Evolutionary conservation across 2,797 vertebrate genomes (phyloP).

Genomic region (Alcedo quadribrachys): DNA sequence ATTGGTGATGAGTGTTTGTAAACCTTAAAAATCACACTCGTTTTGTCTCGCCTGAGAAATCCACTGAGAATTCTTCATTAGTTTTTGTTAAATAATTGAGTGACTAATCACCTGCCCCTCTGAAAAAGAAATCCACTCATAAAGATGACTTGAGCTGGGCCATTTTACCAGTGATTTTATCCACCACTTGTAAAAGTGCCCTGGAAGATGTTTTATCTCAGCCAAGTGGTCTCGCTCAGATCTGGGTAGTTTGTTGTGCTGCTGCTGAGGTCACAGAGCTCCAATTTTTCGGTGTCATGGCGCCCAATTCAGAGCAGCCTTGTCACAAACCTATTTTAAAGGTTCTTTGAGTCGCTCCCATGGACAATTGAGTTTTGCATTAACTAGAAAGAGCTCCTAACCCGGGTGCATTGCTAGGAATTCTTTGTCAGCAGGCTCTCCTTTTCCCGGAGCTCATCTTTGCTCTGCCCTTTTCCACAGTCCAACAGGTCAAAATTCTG

Average conservation of each 20-base stretch:
- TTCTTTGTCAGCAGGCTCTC: neutral
- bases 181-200: neutral
- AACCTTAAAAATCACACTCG: neutral
- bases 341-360: neutral
- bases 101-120: neutral
- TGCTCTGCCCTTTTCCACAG: neutral
- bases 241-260: neutral
- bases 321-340: rapidly evolving
- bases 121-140: neutral
- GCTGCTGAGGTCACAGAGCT: neutral
- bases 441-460: neutral
- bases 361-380: neutral
- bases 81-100: neutral
- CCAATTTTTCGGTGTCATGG: neutral
- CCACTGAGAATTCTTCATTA: neutral
- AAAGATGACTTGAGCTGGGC: neutral
- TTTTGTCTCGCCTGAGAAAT: neutral
- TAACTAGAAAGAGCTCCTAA: neutral
- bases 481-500: neutral
- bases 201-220: neutral
- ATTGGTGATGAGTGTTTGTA: neutral
- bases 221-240: neutral
- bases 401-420: neutral
- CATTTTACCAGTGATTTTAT: neutral
- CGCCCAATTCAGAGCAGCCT: neutral